Conservation (phyloP, 2,113 vertebrate genomes). For the Antechinus stuartii region DNA sequence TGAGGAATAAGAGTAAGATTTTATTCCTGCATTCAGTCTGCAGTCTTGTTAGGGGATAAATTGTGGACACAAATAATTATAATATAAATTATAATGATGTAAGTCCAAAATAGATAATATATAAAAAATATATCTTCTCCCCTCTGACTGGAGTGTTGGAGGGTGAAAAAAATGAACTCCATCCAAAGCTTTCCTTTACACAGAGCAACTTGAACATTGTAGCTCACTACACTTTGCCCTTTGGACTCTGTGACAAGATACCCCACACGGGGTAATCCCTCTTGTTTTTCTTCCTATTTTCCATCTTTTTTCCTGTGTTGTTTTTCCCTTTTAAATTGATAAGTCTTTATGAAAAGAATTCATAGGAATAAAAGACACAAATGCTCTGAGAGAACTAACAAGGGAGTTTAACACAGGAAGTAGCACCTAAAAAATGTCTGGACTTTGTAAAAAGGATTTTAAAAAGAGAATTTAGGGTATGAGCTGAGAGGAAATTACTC, state of each 20-base stretch:
- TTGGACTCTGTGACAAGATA: not conserved
- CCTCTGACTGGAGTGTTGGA: not conserved
- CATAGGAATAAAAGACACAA: not conserved
- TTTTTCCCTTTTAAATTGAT: not conserved
- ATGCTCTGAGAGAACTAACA: not conserved
- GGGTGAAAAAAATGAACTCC: not conserved
- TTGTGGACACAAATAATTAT: not conserved
- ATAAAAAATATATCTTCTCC: not conserved
- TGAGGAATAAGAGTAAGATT: not conserved
- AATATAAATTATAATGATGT: not conserved
- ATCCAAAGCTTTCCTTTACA: not conserved
- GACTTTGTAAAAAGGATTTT: not conserved
- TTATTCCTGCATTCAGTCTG: not conserved
- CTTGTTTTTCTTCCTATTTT: not conserved
- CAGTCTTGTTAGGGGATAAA: not conserved
- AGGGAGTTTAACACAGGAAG: not conserved
- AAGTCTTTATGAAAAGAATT: not conserved
- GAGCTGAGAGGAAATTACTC: not conserved
- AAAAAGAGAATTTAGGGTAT: not conserved
- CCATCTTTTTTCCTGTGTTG: not conserved
- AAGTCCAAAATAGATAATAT: not conserved
- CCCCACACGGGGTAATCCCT: not conserved
- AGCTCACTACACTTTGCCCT: not conserved
- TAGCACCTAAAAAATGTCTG: not conserved
- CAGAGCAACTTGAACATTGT: not conserved